Conservation (phyloP, 2,888 invertebrate species). For the Rhagonycha fulva region DNA sequence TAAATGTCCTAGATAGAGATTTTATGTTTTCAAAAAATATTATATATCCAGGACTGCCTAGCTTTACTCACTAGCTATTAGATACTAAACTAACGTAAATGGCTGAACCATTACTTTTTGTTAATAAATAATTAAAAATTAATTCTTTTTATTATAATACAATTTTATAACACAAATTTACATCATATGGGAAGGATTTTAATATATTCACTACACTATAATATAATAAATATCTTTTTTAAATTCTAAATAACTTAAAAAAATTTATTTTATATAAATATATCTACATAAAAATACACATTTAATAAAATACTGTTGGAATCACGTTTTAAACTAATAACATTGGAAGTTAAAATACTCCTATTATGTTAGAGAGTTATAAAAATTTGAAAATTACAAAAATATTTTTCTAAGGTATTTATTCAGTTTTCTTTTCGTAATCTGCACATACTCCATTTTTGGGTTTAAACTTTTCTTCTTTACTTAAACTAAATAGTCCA, state of each 20-base stretch:
- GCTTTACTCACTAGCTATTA: no score
- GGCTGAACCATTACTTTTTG: no score
- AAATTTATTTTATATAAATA: neutral
- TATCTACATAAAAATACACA: neutral
- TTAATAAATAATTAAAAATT: neutral
- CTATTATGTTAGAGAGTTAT: neutral
- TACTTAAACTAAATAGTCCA: slow-evolving; percentile 58
- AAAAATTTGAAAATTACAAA: neutral
- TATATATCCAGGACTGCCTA: no score
- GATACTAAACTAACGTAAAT: no score
- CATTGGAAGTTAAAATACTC: neutral
- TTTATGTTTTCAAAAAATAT: no score
- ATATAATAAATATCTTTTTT: slow-evolving; percentile 3
- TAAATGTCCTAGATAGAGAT: no score
- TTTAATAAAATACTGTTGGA: neutral
- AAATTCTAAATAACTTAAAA: neutral
- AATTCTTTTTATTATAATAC: slow-evolving; percentile 7
- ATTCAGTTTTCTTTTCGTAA: slow-evolving; percentile 44
- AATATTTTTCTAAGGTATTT: neutral
- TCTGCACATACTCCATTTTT: slow-evolving; percentile 45
- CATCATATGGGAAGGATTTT: slow-evolving; percentile 6
- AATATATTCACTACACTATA: neutral
- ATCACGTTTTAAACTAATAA: slow-evolving; percentile 2
- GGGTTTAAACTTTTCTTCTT: slow-evolving; percentile 45
- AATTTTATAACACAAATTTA: slow-evolving; percentile 13